Percentiles rank a stretch among this genome's conserved stretches.
These are phyloP conservation scores for Carcina quercana DNA, from an alignment of 2,888 invertebrate species.

Conservation along the genomic window DNA sequence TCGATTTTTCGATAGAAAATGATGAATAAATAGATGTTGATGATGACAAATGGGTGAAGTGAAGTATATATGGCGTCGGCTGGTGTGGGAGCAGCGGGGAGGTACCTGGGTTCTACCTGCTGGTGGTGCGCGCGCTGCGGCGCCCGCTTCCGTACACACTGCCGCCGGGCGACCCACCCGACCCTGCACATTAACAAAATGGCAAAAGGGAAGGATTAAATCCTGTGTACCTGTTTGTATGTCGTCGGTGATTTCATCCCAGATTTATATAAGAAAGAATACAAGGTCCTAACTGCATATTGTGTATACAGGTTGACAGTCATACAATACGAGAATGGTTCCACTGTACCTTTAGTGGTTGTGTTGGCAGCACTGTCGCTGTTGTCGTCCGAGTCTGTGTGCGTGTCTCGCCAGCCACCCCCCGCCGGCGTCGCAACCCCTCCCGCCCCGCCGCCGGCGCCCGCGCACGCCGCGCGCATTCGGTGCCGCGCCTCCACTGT, in stretches of 20 bases:
- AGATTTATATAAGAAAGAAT: too few species aligned
- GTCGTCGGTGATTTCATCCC: too few species aligned
- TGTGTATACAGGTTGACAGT: too few species aligned
- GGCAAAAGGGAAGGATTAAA: neutral
- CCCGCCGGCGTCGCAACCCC: constrained; percentile 61
- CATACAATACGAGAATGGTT: too few species aligned
- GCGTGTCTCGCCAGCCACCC: constrained; percentile 27
- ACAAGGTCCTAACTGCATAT: too few species aligned
- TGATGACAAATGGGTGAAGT: neutral
- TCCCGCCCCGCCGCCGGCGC: constrained; percentile 34
- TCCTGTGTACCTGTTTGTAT: neutral
- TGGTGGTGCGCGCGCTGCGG: constrained; percentile 66
- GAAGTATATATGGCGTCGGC: constrained; percentile 25
- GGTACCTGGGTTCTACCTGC: constrained; percentile 75
- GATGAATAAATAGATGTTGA: neutral
- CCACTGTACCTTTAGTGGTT: constrained; percentile 66
- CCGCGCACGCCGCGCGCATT: constrained; percentile 47
- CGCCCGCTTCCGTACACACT: constrained; percentile 65
- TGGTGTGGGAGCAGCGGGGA: constrained; percentile 37
- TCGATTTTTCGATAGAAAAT: too few species aligned
- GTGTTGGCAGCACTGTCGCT: constrained; percentile 68
- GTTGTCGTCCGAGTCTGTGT: constrained; percentile 66
- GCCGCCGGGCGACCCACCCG: constrained; percentile 60
- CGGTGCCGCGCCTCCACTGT: constrained; percentile 77
- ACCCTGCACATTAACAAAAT: constrained; percentile 49